Evolutionary conservation across 2,113 vertebrate genomes (phyloP), one percentile per base, ranked within the genome.

Genomic region (Percina caprodes): DNA sequence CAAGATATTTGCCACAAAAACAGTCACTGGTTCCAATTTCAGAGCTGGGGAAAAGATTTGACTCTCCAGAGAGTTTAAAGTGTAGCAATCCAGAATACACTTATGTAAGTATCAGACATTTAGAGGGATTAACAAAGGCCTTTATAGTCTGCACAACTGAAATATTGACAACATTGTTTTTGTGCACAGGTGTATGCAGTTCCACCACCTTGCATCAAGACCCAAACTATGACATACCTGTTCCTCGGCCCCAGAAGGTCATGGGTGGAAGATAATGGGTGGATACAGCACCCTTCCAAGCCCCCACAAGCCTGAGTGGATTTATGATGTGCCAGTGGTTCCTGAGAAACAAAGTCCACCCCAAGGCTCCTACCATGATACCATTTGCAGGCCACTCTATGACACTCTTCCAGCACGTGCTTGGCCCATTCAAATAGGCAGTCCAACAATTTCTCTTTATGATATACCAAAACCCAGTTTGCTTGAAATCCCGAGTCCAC

Each of bases 261-360:
- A 78, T n/a, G n/a, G n/a, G 6, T 87, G 87, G 52, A 95, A 68
- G 45, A 46, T 21, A 4, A 51, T 58, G 42, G 56, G 56, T 46
- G 82, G 84, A n/a, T 97, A 80, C 89, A 95, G 74, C 21, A 96
- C 96, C 0, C 68, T 97, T 26, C 96, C 96, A 13, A 95, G 52
- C 23, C 95, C 93, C n/a, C 86, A 61, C 1, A 97, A 96, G 45
- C 92, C 95, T 4, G 96, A 96, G 14, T 97, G 97, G 97, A 95
- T 96, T 85, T 97, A 98, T 6, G 96, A 97, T 51, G 93, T 95
- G 0, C 97, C 97, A 0, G 84, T 91, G 2, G 88, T 94, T 55
- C 91, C 92, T 0, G 94, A 96, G 68, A 95, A 83, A 66, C 83
- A 24, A n/a, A 62, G 2, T 26, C 73, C 30, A 45, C 49, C 12